Conservation (phyloP, 35 echinoderm and acorn worm species). For the Amphiura filiformis region DNA sequence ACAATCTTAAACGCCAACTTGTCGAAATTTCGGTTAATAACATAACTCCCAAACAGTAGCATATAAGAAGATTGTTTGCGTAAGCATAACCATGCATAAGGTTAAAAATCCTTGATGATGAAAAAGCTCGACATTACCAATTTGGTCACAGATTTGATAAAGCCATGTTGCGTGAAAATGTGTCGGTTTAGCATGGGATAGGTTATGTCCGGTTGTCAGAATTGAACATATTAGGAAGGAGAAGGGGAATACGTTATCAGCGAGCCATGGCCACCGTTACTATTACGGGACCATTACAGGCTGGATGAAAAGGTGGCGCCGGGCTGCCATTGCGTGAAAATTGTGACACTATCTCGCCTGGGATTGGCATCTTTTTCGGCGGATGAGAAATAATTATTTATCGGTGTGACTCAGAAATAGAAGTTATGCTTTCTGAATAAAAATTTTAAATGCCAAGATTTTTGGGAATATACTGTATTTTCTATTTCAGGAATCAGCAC, state of each 20-base stretch:
- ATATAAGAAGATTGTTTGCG: background rate
- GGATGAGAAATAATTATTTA: background rate
- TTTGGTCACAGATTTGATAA: background rate
- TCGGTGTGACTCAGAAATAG: conserved; percentile 5
- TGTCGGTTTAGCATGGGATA: background rate
- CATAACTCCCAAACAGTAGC: background rate
- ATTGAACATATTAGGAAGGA: background rate
- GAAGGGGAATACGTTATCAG: background rate
- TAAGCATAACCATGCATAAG: background rate
- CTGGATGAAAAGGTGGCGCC: background rate
- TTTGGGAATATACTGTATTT: too few relatives aligned
- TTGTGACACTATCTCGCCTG: background rate
- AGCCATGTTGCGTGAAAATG: background rate
- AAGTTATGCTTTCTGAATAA: too few relatives aligned
- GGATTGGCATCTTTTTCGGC: background rate
- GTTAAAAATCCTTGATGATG: background rate
- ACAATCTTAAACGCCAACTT: background rate
- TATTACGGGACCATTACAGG: background rate
- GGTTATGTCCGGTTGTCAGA: background rate
- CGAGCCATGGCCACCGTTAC: background rate
- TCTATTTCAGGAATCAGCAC: too few relatives aligned
- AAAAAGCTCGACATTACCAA: background rate
- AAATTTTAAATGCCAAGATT: too few relatives aligned
- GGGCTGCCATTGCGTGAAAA: background rate
- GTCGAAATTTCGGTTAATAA: background rate